phyloP scores from a whole-genome alignment of 2,797 vertebrate species.

The Hemitrygon akajei region DNA sequence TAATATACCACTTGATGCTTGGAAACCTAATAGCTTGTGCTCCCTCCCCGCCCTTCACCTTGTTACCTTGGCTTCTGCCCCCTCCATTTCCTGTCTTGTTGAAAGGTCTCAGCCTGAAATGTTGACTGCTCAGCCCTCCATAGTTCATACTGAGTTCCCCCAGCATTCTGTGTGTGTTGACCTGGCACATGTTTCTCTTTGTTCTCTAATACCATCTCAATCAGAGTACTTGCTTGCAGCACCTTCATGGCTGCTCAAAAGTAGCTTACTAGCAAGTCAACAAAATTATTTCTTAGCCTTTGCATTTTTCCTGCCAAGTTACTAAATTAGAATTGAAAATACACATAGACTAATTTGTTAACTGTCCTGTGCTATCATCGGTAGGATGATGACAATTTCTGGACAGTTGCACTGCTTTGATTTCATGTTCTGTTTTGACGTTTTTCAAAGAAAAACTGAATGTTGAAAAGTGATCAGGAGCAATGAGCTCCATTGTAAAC shows the following conservation, averaged over 20 bases:
- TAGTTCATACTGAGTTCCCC: too few species aligned
- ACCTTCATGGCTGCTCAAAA: neutral
- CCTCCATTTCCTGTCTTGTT: too few species aligned
- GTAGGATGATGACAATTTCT: conserved; percentile 6
- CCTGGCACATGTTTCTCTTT: neutral
- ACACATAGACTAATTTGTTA: too few species aligned
- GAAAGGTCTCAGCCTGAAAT: too few species aligned
- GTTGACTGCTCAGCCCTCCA: too few species aligned
- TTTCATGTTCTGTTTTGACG: neutral
- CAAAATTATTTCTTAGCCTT: neutral
- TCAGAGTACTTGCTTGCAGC: neutral
- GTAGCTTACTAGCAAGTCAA: neutral
- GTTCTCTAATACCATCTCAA: neutral
- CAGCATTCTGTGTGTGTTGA: too few species aligned
- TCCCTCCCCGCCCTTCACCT: too few species aligned
- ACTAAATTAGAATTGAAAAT: too few species aligned
- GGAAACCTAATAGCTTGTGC: too few species aligned
- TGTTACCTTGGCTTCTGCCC: too few species aligned
- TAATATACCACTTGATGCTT: too few species aligned
- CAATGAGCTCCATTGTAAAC: neutral
- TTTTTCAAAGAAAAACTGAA: neutral
- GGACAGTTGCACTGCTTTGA: neutral
- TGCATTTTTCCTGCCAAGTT: neutral
- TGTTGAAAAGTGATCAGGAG: neutral
- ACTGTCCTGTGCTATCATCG: too few species aligned